Evolutionary conservation across 2,888 invertebrate species (phyloP).

Genomic region (Choristoneura rosaceana): DNA sequence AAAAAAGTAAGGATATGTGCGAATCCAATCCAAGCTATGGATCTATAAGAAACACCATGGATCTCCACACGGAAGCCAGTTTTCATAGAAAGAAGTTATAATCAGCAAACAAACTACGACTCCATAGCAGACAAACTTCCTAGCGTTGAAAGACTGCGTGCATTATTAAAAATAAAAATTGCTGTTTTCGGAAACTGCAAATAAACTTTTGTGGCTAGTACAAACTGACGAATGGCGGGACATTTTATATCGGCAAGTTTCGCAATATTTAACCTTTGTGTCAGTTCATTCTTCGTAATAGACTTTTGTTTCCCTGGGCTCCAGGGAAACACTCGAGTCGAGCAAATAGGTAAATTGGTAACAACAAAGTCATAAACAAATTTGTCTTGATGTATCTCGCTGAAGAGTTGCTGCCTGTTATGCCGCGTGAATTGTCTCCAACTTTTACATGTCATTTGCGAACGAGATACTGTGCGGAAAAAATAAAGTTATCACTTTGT

Average conservation of each 20-base stretch:
- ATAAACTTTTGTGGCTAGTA: background rate
- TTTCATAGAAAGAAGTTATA: background rate
- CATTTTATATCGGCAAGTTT: constrained; percentile 61
- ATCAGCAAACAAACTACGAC: background rate
- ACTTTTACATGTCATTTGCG: constrained; percentile 24
- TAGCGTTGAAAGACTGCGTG: background rate
- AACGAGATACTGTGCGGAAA: background rate
- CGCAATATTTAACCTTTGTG: constrained; percentile 69
- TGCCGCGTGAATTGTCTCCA: constrained; percentile 18
- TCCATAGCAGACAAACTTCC: background rate
- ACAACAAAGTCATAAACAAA: constrained; percentile 42
- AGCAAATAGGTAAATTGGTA: constrained; percentile 41
- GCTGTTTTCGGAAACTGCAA: background rate
- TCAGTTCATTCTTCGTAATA: constrained; percentile 59
- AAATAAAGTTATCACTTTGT: constrained; percentile 3
- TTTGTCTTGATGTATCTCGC: constrained; percentile 38
- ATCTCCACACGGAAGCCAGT: background rate
- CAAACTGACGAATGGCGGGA: constrained; percentile 55
- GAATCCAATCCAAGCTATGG: too few relatives aligned
- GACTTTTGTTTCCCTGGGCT: constrained; percentile 58
- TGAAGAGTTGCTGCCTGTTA: constrained; percentile 29
- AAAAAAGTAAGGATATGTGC: too few relatives aligned
- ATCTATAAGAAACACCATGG: background rate
- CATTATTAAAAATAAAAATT: background rate
- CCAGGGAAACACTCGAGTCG: constrained; percentile 30